Evolutionary conservation across 2,113 vertebrate species (phyloP).

Genomic region (Cairina moschata): DNA sequence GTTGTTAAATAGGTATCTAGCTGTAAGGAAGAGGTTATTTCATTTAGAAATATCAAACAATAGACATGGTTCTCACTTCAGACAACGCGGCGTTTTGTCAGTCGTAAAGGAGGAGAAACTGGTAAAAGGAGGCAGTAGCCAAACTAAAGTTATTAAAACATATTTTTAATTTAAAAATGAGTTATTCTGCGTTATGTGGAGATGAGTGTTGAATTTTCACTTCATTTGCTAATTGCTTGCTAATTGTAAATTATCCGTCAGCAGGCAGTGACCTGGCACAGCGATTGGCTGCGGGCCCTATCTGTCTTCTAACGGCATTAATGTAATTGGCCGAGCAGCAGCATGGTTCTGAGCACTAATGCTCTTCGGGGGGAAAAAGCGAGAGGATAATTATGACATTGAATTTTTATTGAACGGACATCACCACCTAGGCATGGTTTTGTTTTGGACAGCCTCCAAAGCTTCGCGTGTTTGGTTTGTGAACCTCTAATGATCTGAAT

Average conservation of each 20-base stretch:
- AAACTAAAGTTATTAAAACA: slow-evolving; percentile 41
- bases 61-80: neutral
- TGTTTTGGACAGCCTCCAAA: slow-evolving; percentile 76
- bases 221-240: slow-evolving; percentile 60
- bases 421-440: slow-evolving; percentile 73
- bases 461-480: slow-evolving; percentile 75
- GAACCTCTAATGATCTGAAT: slow-evolving; percentile 79
- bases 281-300: slow-evolving; percentile 60
- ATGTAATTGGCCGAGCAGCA: slow-evolving; percentile 50
- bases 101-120: neutral
- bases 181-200: slow-evolving; percentile 13
- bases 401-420: slow-evolving; percentile 75
- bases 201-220: slow-evolving; percentile 54
- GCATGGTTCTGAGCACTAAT: slow-evolving; percentile 28
- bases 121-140: neutral
- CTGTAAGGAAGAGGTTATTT: neutral
- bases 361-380: slow-evolving; percentile 64
- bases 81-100: neutral
- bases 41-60: neutral
- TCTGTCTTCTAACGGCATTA: slow-evolving; percentile 37
- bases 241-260: slow-evolving; percentile 53
- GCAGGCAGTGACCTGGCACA: slow-evolving; percentile 50
- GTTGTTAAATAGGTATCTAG: neutral
- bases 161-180: slow-evolving; percentile 59
- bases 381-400: slow-evolving; percentile 73